These are phyloP conservation scores for Bilobella aurantiaca DNA, from an alignment of 1,140 invertebrate species.

Conservation along the genomic window DNA sequence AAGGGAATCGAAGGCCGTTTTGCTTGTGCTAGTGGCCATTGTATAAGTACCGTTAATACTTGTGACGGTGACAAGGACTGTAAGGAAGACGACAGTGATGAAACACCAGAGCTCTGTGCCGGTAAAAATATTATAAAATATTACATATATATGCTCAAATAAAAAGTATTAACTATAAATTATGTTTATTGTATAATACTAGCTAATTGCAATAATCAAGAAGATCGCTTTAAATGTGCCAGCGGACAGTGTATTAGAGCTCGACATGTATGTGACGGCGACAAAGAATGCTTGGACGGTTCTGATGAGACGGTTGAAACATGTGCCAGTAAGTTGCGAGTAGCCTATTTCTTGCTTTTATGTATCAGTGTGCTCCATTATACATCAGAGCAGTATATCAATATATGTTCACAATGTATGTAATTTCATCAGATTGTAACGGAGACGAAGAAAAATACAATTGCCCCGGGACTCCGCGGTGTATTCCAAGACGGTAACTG, in stretches of 20 bases:
- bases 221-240: background rate
- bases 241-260: background rate
- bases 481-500: too few species aligned
- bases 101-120: background rate
- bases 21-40: background rate
- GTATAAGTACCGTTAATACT: background rate
- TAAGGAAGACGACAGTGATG: background rate
- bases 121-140: too few species aligned
- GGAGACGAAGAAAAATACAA: background rate
- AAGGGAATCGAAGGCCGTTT: background rate
- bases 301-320: background rate
- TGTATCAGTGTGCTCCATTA: too few species aligned
- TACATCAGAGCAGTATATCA: background rate
- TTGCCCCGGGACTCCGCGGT: background rate
- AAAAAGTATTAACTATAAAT: background rate
- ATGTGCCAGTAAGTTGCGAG: background rate
- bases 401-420: background rate
- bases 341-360: too few species aligned
- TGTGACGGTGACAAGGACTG: background rate
- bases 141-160: too few species aligned
- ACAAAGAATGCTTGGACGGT: background rate
- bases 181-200: background rate
- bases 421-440: background rate
- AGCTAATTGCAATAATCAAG: background rate
- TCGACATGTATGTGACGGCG: background rate